These are phyloP conservation scores for Megalurothrips usitatus DNA, from an alignment of 2,888 invertebrate species.

Conservation along the genomic window DNA sequence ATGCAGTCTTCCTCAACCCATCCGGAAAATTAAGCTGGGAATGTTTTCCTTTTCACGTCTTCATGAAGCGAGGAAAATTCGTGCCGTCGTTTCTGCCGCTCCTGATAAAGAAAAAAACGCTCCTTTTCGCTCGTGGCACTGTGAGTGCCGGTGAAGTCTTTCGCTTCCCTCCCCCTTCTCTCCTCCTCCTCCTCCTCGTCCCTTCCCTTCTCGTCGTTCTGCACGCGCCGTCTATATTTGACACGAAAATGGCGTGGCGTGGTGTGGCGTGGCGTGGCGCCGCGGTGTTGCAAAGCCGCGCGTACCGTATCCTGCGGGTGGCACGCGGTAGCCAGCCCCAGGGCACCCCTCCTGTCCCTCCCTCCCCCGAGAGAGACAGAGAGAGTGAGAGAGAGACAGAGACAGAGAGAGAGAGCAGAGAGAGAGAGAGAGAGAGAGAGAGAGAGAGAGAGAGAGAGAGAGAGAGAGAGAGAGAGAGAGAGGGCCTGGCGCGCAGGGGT, in stretches of 20 bases:
- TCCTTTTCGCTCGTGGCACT: conserved; percentile 31
- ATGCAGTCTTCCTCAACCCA: too few species aligned
- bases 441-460: too few species aligned
- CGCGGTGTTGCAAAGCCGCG: conserved; percentile 33
- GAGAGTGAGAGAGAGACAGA: conserved; percentile 27
- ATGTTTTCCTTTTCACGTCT: too few species aligned
- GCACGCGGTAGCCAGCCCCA: conserved; percentile 39
- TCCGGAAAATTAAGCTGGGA: too few species aligned
- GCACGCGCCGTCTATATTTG: conserved; percentile 21
- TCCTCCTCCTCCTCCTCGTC: conserved; percentile 33
- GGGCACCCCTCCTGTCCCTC: conserved; percentile 37
- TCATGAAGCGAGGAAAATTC: too few species aligned
- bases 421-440: conserved; percentile 23
- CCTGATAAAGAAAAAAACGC: too few species aligned
- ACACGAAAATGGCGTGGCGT: neutral
- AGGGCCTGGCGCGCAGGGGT: neutral
- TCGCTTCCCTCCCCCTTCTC: conserved; percentile 37
- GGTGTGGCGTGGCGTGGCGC: neutral
- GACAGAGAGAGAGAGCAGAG: conserved; percentile 30
- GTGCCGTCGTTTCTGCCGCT: too few species aligned
- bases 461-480: too few species aligned
- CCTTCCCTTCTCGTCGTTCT: conserved; percentile 32
- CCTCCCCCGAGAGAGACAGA: conserved; percentile 5
- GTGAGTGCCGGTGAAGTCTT: conserved; percentile 34
- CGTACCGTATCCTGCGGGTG: conserved; percentile 38